phyloP scores from a whole-genome alignment of 2,797 vertebrate species.

The Betta splendens region DNA sequence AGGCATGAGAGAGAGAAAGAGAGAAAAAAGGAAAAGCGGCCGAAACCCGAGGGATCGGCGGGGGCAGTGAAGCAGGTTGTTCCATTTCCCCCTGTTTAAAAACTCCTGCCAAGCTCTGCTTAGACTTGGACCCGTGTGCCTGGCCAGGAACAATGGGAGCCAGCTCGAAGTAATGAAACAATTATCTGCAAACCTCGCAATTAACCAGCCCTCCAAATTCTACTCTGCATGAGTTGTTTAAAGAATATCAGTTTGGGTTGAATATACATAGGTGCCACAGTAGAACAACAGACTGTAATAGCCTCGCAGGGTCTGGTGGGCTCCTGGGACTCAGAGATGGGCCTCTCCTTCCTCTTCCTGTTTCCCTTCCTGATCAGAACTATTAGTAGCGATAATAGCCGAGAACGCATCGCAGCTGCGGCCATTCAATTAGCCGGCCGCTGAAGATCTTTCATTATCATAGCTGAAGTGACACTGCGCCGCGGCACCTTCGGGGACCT shows the following conservation, averaged over 20 bases:
- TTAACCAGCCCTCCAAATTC: constrained; percentile 74
- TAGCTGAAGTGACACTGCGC: constrained; percentile 66
- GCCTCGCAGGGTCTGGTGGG: constrained; percentile 26
- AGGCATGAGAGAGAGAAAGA: constrained; percentile 62
- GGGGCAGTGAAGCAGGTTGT: constrained; percentile 78
- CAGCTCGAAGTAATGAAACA: constrained; percentile 78
- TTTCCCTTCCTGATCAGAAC: constrained; percentile 77
- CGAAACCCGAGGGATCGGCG: constrained; percentile 74
- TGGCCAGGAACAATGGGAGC: constrained; percentile 67
- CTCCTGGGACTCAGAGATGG: constrained; percentile 45
- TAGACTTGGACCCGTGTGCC: constrained; percentile 63
- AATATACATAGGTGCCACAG: constrained; percentile 60
- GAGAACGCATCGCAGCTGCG: constrained; percentile 84
- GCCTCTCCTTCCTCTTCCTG: constrained; percentile 49
- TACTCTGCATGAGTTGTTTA: constrained; percentile 55
- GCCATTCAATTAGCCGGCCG: constrained; percentile 68
- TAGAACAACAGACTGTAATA: constrained; percentile 57
- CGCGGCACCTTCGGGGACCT: constrained; percentile 49
- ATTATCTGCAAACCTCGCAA: constrained; percentile 74
- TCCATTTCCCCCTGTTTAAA: constrained; percentile 77
- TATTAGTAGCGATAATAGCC: constrained; percentile 86
- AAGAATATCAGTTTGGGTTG: constrained; percentile 58
- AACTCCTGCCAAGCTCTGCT: constrained; percentile 59
- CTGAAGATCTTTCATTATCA: constrained; percentile 72
- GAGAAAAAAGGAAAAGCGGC: constrained; percentile 61